Base-by-base conservation (phyloP, 2,888 invertebrate genomes). In the Agrilus cyanescens region DNA sequence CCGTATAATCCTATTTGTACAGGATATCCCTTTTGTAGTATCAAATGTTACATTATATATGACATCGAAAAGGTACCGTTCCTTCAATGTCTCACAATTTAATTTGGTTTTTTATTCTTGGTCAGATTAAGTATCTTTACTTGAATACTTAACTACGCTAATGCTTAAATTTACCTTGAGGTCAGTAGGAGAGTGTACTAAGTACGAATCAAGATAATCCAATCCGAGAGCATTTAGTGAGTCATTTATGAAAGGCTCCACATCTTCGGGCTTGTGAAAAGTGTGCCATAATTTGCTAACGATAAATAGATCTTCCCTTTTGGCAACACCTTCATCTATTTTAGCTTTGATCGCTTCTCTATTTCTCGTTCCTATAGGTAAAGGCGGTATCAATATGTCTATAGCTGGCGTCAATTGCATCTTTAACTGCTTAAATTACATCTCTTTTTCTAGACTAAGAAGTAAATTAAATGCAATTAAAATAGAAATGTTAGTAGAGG, bases 131-230 rank as follows among this genome's bases (percentile, higher is more conserved):
- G n/a, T n/a, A n/a, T n/a, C n/a, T n/a, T n/a, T n/a, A n/a, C n/a
- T n/a, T n/a, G n/a, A n/a, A n/a, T n/a, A n/a, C n/a, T n/a, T n/a
- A n/a, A n/a, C n/a, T n/a, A n/a, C n/a, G 8, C 2, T 10, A 25
- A 10, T 25, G 8, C 10, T 25, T 25, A 10, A 2, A 25, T 10
- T 25, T 49, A 80, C 84, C 71, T 81, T 76, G 57, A 80, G 87
- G 0, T 74, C 86, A 58, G 83, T 75, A 1, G 90, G 90, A 88
- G 88, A 90, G 62, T 91, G 90, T 30, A 91, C 83, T 5, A 91
- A 71, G 58, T 87, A 90, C 16, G 90, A 69, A 62, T 91, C 89
- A 36, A 91, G 53, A 55, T 90, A 90, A 0, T 76, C 68, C 0
- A 87, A 55, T 7, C 77, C 75, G 4, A 91, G 71, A 61, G 83